Evolutionary conservation across 1,140 invertebrate genomes (phyloP), one percentile per base, ranked within the genome.

Genomic region (Sweltsa coloradensis): DNA sequence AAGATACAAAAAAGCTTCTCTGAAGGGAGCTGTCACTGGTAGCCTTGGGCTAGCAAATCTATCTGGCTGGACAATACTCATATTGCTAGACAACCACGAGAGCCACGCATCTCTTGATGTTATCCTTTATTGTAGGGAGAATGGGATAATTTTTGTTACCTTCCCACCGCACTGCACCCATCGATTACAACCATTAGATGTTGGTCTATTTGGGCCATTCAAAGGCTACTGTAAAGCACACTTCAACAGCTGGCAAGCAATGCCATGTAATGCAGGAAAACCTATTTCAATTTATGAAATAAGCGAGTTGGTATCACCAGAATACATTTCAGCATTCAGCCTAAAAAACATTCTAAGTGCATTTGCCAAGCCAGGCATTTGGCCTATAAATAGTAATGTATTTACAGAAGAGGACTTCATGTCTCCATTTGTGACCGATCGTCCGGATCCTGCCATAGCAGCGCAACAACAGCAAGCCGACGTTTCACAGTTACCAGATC

Each of bases 161-260:
- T 37, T 37, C 36, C 36, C 53, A 16, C 56, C 52, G 3, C 58
- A 60, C 36, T 58, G 55, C 36, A 55, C 44, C 16, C 58, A 67
- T 34, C 61, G 60, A 49, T 51, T 69, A 2, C 66, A 70, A 47
- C 66, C 64, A 13, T 49, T 68, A 3, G 64, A 67, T 53, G 34
- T 25, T 31, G 55, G 57, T 18, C 56, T 66, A 16, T 61, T 51
- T 54, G 56, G 54, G 2, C 57, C 60, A 22, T 62, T 67, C 7
- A 66, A 66, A 42, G 45, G 13, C 0, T 49, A 49, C 60, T 62
- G 63, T 53, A n/a, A 75, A 75, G 70, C 34, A 51, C 45, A 50
- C 34, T n/a, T n/a, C n/a, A n/a, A n/a, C n/a, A n/a, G 47, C n/a
- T n/a, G n/a, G n/a, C n/a, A 68, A 71, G 45, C 54, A 13, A 39